These are phyloP conservation scores for Erynnis tages DNA, from an alignment of 2,888 invertebrate species.

Conservation along the genomic window DNA sequence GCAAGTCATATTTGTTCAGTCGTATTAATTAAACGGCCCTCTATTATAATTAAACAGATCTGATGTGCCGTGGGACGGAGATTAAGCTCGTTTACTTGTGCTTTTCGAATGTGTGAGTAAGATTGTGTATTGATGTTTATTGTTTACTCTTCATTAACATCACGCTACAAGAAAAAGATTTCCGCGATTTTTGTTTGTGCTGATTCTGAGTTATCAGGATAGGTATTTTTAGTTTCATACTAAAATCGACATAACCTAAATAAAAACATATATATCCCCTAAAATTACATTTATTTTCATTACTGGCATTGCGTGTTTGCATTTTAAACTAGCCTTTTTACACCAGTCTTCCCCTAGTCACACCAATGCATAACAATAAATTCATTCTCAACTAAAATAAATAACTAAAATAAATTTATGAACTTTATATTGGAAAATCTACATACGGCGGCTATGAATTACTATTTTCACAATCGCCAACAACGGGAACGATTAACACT, in stretches of 20 bases:
- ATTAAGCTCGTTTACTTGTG: constrained; percentile 32
- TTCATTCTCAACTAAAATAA: too few species aligned
- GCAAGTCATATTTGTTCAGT: constrained; percentile 26
- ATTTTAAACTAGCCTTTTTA: too few species aligned
- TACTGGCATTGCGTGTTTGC: background rate
- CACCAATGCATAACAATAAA: too few species aligned
- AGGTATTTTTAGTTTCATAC: too few species aligned
- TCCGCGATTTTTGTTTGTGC: too few species aligned
- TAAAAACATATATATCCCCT: too few species aligned
- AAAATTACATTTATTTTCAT: too few species aligned
- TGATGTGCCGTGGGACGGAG: constrained; percentile 26
- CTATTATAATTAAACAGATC: constrained; percentile 26
- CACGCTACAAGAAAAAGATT: too few species aligned
- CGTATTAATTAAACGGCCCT: constrained; percentile 25
- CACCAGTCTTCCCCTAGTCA: too few species aligned
- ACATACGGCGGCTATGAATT: constrained; percentile 35
- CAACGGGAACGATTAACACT: constrained; percentile 42
- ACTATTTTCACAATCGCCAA: constrained; percentile 42
- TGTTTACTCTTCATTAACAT: constrained; percentile 10
- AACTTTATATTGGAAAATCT: constrained; percentile 8
- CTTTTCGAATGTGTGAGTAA: constrained; percentile 10
- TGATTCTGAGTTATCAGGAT: too few species aligned
- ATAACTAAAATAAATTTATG: constrained; percentile 17
- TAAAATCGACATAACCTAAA: too few species aligned
- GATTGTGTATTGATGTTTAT: background rate